Evolutionary conservation across 2,113 vertebrate species (phyloP).

Genomic region (Pelmatolapia mariae): DNA sequence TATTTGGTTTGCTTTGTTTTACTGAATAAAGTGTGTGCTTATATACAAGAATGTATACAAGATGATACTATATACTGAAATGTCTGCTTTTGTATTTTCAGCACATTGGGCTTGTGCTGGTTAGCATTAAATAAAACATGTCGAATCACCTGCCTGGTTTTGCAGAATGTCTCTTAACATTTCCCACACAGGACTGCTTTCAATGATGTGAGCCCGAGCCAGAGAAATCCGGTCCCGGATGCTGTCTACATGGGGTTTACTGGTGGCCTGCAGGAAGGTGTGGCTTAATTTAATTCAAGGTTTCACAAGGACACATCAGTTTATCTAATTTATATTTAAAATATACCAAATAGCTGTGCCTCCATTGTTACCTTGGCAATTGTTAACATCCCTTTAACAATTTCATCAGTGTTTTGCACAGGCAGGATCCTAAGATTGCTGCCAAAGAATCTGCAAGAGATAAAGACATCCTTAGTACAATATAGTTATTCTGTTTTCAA

Average conservation of each 20-base stretch:
- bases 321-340: not conserved
- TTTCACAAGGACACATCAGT: not conserved
- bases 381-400: slow-evolving; percentile 82
- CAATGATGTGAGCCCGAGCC: slow-evolving; percentile 77
- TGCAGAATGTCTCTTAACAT: slow-evolving; percentile 69
- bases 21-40: not conserved
- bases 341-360: not conserved
- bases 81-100: not conserved
- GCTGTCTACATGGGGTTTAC: slow-evolving; percentile 76
- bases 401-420: slow-evolving; percentile 77
- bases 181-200: slow-evolving; percentile 82
- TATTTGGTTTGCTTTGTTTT: not conserved
- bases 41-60: not conserved
- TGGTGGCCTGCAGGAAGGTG: slow-evolving; percentile 73
- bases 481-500: not conserved
- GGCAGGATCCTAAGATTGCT: slow-evolving; percentile 84
- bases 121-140: not conserved
- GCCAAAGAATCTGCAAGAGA: slow-evolving; percentile 79
- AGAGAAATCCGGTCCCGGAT: slow-evolving; percentile 74
- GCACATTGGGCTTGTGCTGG: not conserved
- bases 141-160: slow-evolving; percentile 5
- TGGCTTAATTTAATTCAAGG: not conserved
- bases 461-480: not conserved
- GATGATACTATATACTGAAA: not conserved
- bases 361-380: slow-evolving; percentile 83